Evolutionary conservation across 2,888 invertebrate species (phyloP).

Genomic region (Tolmerus cingulatus): DNA sequence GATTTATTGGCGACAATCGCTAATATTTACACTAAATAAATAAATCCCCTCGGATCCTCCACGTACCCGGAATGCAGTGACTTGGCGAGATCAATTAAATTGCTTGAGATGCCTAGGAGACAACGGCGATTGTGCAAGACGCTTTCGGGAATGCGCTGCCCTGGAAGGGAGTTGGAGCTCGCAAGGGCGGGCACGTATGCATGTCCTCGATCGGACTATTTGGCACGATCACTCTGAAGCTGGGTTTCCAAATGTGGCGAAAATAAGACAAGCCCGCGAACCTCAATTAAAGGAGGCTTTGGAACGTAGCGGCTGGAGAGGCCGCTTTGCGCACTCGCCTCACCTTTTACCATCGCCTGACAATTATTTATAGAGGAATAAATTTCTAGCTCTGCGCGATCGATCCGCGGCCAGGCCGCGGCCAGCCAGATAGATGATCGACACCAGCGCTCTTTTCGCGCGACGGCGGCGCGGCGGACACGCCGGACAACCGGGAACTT

Average conservation of each 20-base stretch:
- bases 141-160: background rate
- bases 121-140: conserved; percentile 4
- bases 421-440: conserved; percentile 8
- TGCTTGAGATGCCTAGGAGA: conserved; percentile 2
- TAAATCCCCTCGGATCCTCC: conserved; percentile 19
- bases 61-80: background rate
- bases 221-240: conserved; percentile 19
- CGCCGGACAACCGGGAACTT: background rate
- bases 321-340: conserved; percentile 8
- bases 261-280: conserved; percentile 30
- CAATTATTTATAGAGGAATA: conserved; percentile 38
- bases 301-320: conserved; percentile 17
- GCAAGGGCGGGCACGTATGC: background rate
- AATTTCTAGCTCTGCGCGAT: conserved; percentile 22
- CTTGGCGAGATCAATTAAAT: conserved; percentile 26
- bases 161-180: background rate
- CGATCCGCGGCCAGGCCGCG: background rate
- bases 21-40: conserved; percentile 41
- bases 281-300: conserved; percentile 38
- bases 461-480: background rate
- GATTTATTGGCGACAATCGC: conserved; percentile 28
- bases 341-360: conserved; percentile 32
- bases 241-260: conserved; percentile 32
- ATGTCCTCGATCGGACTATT: conserved; percentile 26
- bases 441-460: conserved; percentile 2